A percentile compares a stretch with the other conserved stretches of the same genome.
These are phyloP conservation scores for Ostrea edulis DNA, from an alignment of 1,140 invertebrate species.

Conservation along the genomic window DNA sequence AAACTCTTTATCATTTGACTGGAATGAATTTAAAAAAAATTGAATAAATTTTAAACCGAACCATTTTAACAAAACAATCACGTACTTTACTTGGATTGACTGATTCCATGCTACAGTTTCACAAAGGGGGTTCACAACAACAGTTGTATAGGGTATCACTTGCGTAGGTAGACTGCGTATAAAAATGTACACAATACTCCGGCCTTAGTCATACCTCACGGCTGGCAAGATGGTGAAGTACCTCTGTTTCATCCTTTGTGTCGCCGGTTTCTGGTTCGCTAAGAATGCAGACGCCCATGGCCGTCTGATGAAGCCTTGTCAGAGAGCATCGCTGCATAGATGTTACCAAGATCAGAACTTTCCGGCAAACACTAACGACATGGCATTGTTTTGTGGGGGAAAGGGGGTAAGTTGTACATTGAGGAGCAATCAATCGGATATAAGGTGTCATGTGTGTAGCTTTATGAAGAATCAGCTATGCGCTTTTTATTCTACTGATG, in stretches of 20 bases:
- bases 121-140: not conserved
- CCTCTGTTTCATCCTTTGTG: not conserved
- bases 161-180: not conserved
- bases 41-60: too few relatives aligned
- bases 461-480: too few relatives aligned
- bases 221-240: not conserved
- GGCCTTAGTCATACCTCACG: not conserved
- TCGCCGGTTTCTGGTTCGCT: not conserved
- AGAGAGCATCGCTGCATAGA: not conserved
- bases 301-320: not conserved
- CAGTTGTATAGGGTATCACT: not conserved
- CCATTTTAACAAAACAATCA: not conserved
- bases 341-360: not conserved
- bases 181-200: not conserved
- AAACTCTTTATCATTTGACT: not conserved
- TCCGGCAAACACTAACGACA: not conserved
- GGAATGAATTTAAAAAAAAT: too few relatives aligned
- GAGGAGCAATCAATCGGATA: too few relatives aligned
- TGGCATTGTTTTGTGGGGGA: not conserved
- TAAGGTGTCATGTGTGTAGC: too few relatives aligned
- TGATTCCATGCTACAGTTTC: slow-evolving; percentile 1
- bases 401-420: not conserved
- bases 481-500: too few relatives aligned
- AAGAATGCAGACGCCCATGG: not conserved
- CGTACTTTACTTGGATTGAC: not conserved